Conservation (phyloP, 1,140 invertebrate genomes). For the Trichonephila clavipes region DNA sequence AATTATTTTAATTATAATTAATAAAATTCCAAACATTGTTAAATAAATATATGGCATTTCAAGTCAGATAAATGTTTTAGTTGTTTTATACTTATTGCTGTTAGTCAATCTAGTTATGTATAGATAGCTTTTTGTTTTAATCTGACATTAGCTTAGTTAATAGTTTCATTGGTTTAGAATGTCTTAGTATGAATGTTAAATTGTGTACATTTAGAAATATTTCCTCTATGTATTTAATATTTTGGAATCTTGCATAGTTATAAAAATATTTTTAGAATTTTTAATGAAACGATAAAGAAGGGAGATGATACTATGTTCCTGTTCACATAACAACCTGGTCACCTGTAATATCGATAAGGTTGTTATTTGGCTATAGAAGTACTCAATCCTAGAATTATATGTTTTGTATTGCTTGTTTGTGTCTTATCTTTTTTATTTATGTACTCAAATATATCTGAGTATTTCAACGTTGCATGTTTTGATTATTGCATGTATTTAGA, state of each 20-base stretch:
- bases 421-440: background rate
- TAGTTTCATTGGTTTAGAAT: too few relatives aligned
- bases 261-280: background rate
- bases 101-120: too few relatives aligned
- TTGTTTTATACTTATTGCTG: background rate
- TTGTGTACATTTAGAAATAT: too few relatives aligned
- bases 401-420: constrained; percentile 24
- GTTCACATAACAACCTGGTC: constrained; percentile 55
- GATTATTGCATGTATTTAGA: constrained; percentile 29
- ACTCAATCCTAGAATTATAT: background rate
- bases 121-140: too few relatives aligned
- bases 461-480: constrained; percentile 18
- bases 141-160: too few relatives aligned
- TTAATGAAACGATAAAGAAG: background rate
- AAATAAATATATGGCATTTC: too few relatives aligned
- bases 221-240: too few relatives aligned
- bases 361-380: background rate
- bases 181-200: too few relatives aligned
- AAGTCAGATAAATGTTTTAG: background rate
- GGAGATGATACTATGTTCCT: background rate
- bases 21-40: too few relatives aligned
- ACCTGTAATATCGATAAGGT: constrained; percentile 19
- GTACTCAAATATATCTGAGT: background rate
- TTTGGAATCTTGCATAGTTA: background rate
- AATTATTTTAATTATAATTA: too few relatives aligned